These are phyloP conservation scores for Edolisoma coerulescens DNA, from an alignment of 2,113 vertebrate genomes.

Conservation along the genomic window DNA sequence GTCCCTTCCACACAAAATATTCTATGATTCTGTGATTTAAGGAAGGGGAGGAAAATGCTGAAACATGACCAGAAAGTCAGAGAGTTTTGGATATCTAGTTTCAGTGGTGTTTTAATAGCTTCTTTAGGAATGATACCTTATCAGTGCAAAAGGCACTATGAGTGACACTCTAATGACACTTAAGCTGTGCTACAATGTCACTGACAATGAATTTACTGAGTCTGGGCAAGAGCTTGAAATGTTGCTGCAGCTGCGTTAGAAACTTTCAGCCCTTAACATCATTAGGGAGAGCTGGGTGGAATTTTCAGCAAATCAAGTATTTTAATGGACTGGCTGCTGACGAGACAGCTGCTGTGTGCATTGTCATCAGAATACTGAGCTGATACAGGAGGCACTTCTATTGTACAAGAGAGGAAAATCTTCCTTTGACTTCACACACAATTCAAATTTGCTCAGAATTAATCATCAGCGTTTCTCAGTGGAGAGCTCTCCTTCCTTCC, in stretches of 20 bases:
- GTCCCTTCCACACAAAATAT: background rate
- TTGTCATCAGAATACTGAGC: background rate
- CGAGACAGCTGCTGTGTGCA: background rate
- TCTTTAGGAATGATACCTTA: background rate
- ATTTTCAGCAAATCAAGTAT: slow-evolving; percentile 27
- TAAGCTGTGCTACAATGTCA: background rate
- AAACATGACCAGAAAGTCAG: background rate
- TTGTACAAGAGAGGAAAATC: background rate
- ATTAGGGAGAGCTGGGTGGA: background rate
- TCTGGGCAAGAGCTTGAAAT: background rate
- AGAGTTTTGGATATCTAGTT: background rate
- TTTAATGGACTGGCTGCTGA: slow-evolving; percentile 14
- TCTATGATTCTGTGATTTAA: background rate
- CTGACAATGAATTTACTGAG: background rate
- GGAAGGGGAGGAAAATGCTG: background rate
- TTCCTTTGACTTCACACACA: background rate
- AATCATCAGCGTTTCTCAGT: background rate
- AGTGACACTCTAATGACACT: background rate
- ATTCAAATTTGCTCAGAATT: background rate
- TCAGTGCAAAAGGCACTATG: background rate
- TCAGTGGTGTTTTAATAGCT: background rate
- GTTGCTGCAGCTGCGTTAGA: background rate
- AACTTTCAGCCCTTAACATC: background rate
- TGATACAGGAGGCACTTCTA: background rate
- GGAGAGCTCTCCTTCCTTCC: background rate